Evolutionary conservation across 2,888 invertebrate species (phyloP), one percentile per base, ranked within the genome.

Genomic region (Scaptomyza caliginosa): DNA sequence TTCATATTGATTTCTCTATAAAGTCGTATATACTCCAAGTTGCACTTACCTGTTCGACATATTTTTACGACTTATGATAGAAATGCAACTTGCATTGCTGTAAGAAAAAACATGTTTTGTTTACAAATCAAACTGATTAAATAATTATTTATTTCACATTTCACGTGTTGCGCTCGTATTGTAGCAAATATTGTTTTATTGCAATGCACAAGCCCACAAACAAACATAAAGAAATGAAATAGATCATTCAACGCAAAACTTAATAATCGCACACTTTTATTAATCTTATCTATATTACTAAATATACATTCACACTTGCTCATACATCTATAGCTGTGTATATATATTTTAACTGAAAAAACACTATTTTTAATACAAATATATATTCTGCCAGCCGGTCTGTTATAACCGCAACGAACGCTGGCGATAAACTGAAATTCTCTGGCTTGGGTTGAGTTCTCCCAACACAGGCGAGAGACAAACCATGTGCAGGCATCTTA

Each of bases 221-320:
- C n/a, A 8, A 2, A 24, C 4, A 24, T 24, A 10, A 42, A 16
- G 17, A 16, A 11, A 42, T 3, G 5, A 10, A 4, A 24, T 3
- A 6, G 8, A 2, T 11, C 2, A 4, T 6, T 0, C 24, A 10
- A 3, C 6, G 10, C 16, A 24, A 11, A 7, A 43, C 11, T 17
- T 26, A 17, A 8, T n/a, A 43, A 43, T 43, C 16, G 26, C 26
- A 17, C 17, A n/a, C 11, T n/a, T 30, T n/a, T 28, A 42, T 17
- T 17, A 45, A 45, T 28, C 45, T 45, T 28, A 19, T 45, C 45
- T 19, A n/a, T 30, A 19, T 30, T n/a, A 21, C 10, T 6, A 39
- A 21, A 39, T 7, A 39, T 6, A 21, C 10, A 4, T 10, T 13
- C 4, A 36, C 4, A 3, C 17, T 10, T 36, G 13, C 13, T 16